Conservation (phyloP, 2,113 vertebrate species). For the Syngnathus typhle region DNA sequence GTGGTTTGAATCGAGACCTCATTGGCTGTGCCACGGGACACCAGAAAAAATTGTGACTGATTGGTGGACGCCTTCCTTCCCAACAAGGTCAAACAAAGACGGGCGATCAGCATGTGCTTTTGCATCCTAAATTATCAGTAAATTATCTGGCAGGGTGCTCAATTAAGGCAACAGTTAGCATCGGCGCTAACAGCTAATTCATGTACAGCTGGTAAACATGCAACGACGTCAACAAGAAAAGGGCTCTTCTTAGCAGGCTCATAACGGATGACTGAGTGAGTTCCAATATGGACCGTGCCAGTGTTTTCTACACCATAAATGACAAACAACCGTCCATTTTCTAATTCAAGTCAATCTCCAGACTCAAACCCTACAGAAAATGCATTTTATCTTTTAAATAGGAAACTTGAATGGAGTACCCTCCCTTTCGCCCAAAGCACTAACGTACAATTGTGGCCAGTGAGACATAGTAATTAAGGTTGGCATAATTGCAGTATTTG, state of each 20-base stretch:
- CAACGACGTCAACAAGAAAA: constrained; percentile 10
- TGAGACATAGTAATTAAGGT: not conserved
- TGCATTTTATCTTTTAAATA: too few species aligned
- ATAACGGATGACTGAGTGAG: constrained; percentile 38
- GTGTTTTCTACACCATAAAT: constrained; percentile 8
- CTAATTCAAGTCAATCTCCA: too few species aligned
- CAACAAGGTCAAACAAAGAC: not conserved
- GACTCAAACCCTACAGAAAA: too few species aligned
- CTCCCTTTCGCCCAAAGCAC: too few species aligned
- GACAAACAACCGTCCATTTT: not conserved
- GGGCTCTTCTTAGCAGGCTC: constrained; percentile 19
- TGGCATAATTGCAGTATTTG: not conserved
- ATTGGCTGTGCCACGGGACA: constrained; percentile 58
- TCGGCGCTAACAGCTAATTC: constrained; percentile 13
- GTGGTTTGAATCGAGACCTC: constrained; percentile 46
- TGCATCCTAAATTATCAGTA: not conserved
- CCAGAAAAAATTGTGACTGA: constrained; percentile 27
- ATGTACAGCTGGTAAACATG: constrained; percentile 13
- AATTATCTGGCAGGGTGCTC: not conserved
- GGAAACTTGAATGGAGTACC: too few species aligned
- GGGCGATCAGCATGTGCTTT: constrained; percentile 10
- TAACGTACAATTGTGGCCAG: not conserved
- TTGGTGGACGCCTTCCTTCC: constrained; percentile 2
- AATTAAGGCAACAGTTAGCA: not conserved
- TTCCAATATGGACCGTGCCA: constrained; percentile 21